Evolutionary conservation across 1,140 invertebrate genomes (phyloP).

Genomic region (Capitella teleta): DNA sequence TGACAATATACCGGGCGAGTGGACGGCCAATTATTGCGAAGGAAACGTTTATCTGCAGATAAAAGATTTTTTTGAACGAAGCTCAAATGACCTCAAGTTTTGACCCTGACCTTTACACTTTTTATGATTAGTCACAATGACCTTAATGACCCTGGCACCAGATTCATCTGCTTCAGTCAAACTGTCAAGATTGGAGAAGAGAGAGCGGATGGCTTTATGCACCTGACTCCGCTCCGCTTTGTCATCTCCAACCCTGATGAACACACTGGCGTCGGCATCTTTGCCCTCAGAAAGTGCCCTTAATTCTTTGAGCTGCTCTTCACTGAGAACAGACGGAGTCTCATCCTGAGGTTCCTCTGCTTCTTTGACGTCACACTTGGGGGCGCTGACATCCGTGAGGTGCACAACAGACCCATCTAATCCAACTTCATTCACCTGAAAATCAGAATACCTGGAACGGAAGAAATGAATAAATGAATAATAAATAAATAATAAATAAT

Average conservation of each 20-base stretch:
- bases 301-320: too few relatives aligned
- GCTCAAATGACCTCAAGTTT: not conserved
- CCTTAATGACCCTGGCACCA: slow-evolving; percentile 56
- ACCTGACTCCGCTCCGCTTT: slow-evolving; percentile 66
- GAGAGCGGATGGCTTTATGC: slow-evolving; percentile 61
- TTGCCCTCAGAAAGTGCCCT: too few relatives aligned
- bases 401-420: too few relatives aligned
- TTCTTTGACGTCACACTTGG: too few relatives aligned
- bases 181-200: slow-evolving; percentile 53
- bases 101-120: not conserved
- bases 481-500: too few relatives aligned
- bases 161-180: slow-evolving; percentile 58
- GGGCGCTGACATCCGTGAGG: too few relatives aligned
- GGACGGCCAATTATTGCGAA: slow-evolving; percentile 5
- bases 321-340: too few relatives aligned
- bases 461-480: too few relatives aligned
- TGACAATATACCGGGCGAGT: slow-evolving; percentile 45
- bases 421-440: too few relatives aligned
- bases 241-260: slow-evolving; percentile 53
- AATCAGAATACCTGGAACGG: too few relatives aligned
- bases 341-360: too few relatives aligned
- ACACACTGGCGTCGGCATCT: too few relatives aligned
- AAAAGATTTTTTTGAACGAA: not conserved
- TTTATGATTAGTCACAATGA: slow-evolving; percentile 39
- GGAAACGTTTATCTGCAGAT: slow-evolving; percentile 6